Conservation (phyloP, 2,113 vertebrate genomes). For the Elephantulus edwardii region DNA sequence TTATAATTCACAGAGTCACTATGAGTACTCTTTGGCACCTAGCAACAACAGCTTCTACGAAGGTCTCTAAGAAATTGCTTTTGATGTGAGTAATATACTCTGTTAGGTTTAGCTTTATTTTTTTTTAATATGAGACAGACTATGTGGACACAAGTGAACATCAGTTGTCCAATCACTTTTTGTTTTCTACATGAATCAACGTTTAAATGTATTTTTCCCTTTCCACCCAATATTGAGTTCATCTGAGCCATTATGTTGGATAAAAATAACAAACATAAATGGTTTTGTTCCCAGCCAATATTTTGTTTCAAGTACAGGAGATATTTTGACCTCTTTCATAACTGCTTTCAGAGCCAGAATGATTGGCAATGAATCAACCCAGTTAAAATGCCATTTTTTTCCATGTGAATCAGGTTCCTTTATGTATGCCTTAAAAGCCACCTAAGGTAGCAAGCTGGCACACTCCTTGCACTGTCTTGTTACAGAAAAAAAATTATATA, state of each 20-base stretch:
- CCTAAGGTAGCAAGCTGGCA: conserved; percentile 25
- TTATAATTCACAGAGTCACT: no score
- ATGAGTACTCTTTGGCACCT: no score
- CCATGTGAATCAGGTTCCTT: not conserved
- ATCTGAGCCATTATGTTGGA: not conserved
- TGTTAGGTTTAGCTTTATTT: not conserved
- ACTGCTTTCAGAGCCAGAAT: not conserved
- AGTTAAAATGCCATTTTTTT: conserved; percentile 4
- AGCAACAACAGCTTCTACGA: no score
- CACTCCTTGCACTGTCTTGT: conserved; percentile 9
- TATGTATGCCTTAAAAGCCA: conserved; percentile 38
- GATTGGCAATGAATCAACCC: not conserved
- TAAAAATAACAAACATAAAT: not conserved
- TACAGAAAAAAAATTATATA: not conserved
- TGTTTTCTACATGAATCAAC: not conserved
- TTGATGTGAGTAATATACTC: not conserved
- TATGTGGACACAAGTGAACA: not conserved
- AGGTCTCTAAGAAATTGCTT: not conserved
- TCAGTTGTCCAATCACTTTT: not conserved
- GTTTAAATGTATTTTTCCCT: not conserved
- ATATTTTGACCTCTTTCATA: not conserved
- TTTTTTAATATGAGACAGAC: conserved; percentile 13
- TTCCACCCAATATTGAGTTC: not conserved
- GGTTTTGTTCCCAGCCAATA: not conserved
- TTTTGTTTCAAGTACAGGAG: conserved; percentile 11